A percentile compares a stretch with the other conserved stretches of the same genome.
Conservation (phyloP, 2,888 invertebrate genomes). For the Parochlus steinenii region DNA sequence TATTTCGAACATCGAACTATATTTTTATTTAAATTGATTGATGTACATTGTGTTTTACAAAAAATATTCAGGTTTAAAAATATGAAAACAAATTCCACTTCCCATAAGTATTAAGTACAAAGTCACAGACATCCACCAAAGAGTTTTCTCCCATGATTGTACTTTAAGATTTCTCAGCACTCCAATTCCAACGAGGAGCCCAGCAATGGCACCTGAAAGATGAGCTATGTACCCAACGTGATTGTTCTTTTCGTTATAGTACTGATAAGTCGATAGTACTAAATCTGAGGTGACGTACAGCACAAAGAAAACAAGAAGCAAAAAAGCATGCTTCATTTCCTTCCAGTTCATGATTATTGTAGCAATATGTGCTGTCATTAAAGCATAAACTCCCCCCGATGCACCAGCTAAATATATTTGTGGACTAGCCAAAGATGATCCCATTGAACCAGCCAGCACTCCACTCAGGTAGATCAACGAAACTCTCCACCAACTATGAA, state of each 20-base stretch:
- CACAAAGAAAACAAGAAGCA: slow-evolving; percentile 58
- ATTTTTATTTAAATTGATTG: too few relatives aligned
- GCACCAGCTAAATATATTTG: slow-evolving; percentile 65
- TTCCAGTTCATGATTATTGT: slow-evolving; percentile 82
- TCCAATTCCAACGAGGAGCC: slow-evolving; percentile 58
- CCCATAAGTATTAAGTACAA: too few relatives aligned
- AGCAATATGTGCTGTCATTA: slow-evolving; percentile 73
- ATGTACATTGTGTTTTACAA: too few relatives aligned
- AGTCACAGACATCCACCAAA: too few relatives aligned
- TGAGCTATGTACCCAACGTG: slow-evolving; percentile 82
- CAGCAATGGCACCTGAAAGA: slow-evolving; percentile 68
- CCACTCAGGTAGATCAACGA: slow-evolving; percentile 57
- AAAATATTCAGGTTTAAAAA: too few relatives aligned
- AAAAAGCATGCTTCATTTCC: slow-evolving; percentile 76
- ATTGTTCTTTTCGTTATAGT: slow-evolving; percentile 49
- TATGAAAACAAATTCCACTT: too few relatives aligned
- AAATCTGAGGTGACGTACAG: slow-evolving; percentile 60
- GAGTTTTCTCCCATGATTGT: too few relatives aligned
- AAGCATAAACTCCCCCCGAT: slow-evolving; percentile 76
- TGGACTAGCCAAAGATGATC: slow-evolving; percentile 56
- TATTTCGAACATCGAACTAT: too few relatives aligned
- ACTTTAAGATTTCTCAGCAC: slow-evolving; percentile 54
- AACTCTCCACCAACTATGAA: slow-evolving; percentile 79
- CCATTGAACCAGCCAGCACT: slow-evolving; percentile 58
- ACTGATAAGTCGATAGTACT: slow-evolving; percentile 69